Percentiles rank a stretch among this genome's conserved stretches.
Evolutionary conservation across 2,888 invertebrate genomes (phyloP).

Genomic region (Mimumesa dahlbomi): DNA sequence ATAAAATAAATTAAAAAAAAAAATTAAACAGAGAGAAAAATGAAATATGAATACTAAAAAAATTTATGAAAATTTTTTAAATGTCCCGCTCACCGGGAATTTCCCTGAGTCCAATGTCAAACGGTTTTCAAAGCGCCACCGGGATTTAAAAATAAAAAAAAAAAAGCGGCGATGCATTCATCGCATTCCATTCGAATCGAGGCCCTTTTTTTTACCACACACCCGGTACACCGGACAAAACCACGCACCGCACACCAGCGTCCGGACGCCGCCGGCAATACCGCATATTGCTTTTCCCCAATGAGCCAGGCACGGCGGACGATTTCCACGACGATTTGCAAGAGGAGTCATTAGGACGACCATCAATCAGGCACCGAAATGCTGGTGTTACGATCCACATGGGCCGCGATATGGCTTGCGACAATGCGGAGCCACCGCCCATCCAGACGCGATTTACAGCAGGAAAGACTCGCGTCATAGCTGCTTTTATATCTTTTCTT

Average conservation of each 20-base stretch:
- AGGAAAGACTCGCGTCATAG: not conserved
- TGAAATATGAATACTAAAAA: too few species aligned
- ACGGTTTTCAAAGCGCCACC: too few species aligned
- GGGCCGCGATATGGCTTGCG: constrained; percentile 35
- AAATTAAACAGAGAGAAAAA: too few species aligned
- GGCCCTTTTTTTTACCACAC: constrained; percentile 3
- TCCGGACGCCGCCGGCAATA: constrained; percentile 39
- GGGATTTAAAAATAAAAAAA: too few species aligned
- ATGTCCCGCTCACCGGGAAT: too few species aligned
- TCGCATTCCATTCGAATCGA: too few species aligned
- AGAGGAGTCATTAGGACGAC: constrained; percentile 57
- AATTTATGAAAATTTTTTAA: too few species aligned
- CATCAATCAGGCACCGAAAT: constrained; percentile 58
- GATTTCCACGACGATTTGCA: constrained; percentile 53
- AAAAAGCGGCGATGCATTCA: too few species aligned
- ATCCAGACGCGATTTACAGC: constrained; percentile 12
- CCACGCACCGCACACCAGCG: constrained; percentile 1
- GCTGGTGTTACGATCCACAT: constrained; percentile 34
- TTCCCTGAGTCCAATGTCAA: too few species aligned
- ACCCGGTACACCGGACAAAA: constrained; percentile 11
- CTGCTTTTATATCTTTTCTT: not conserved
- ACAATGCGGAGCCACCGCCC: constrained; percentile 46
- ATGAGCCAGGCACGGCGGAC: constrained; percentile 31
- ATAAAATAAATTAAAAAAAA: too few species aligned
- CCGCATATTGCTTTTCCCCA: constrained; percentile 49